phyloP scores from a whole-genome alignment of 2,797 vertebrate genomes.

The Bryconaethiops microstoma region DNA sequence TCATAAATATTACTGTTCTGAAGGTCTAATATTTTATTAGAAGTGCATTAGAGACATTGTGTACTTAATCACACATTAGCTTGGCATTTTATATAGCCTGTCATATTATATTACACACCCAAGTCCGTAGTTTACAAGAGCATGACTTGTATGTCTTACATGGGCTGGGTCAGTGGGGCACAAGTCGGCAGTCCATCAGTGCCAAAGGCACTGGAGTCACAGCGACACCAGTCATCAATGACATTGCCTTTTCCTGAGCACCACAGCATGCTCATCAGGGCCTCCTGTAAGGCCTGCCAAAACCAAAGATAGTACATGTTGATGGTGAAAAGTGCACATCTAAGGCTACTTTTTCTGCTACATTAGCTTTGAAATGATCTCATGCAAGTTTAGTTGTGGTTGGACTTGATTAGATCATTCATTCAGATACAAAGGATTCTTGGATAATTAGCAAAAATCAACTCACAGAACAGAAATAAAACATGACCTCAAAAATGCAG shows the following conservation, averaged over 20 bases:
- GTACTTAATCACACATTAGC: too few relatives aligned
- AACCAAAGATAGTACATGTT: not conserved
- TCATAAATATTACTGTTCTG: not conserved
- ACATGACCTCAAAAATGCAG: too few relatives aligned
- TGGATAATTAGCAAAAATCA: too few relatives aligned
- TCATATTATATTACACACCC: not conserved
- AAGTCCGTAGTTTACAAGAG: not conserved
- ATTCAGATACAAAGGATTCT: too few relatives aligned
- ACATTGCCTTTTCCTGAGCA: constrained; percentile 95
- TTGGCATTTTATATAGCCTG: not conserved
- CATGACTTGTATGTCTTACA: constrained; percentile 73
- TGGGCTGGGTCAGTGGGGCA: constrained; percentile 90
- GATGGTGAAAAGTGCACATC: not conserved
- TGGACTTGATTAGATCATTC: too few relatives aligned
- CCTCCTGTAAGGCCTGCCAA: constrained; percentile 89
- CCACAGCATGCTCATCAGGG: constrained; percentile 97
- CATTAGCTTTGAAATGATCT: not conserved
- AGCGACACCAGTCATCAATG: constrained; percentile 98
- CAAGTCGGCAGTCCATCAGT: constrained; percentile 93
- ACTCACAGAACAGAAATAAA: too few relatives aligned
- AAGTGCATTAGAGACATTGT: too few relatives aligned
- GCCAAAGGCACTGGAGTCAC: constrained; percentile 93
- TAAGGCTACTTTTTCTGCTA: not conserved
- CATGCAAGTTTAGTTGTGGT: too few relatives aligned
- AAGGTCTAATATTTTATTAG: not conserved